Evolutionary conservation across 2,888 invertebrate species (phyloP), one percentile per base, ranked within the genome.

Genomic region (Drosophila dives): DNA sequence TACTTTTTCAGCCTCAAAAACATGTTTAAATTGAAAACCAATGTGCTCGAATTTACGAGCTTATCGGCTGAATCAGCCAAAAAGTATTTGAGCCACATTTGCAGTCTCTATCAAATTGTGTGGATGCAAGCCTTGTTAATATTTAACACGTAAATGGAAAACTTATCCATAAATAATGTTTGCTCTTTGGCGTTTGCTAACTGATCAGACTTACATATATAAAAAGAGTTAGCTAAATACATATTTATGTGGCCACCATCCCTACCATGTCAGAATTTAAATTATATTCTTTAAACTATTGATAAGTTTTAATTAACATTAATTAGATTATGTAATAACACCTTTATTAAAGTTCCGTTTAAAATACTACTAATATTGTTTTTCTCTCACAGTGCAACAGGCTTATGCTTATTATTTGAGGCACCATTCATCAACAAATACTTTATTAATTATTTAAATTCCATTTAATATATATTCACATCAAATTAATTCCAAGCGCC

Each of bases 11-110:
- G 56, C 40, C 55, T 69, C 54, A 23, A 63, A 77, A 67, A 84
- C 63, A 72, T 89, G 66, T 81, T 77, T 60, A 81, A 83, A 88
- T 83, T 86, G 83, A 88, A 88, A 83, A 75, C 63, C 72, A 81
- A 74, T 70, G 75, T 85, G 45, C 56, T 56, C 55, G 70, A 56
- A 67, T 80, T 70, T 73, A 53, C 64, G 48, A 64, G 83, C 80
- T 73, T 67, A 67, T 34, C 40, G 36, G 51, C 15, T 68, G 62
- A 53, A 53, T 45, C 48, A 29, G 42, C 36, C 23, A 29, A 62
- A 66, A 40, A 54, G 49, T 40, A 32, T 45, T 48, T 42, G 45
- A 64, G 32, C 49, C 38, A 50, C 55, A 40, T 67, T 60, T 48
- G 29, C 63, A 74, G 40, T 65, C 38, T 20, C 45, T 65, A 59